Evolutionary conservation across 2,113 vertebrate genomes (phyloP).

Genomic region (Engraulis encrasicolus): DNA sequence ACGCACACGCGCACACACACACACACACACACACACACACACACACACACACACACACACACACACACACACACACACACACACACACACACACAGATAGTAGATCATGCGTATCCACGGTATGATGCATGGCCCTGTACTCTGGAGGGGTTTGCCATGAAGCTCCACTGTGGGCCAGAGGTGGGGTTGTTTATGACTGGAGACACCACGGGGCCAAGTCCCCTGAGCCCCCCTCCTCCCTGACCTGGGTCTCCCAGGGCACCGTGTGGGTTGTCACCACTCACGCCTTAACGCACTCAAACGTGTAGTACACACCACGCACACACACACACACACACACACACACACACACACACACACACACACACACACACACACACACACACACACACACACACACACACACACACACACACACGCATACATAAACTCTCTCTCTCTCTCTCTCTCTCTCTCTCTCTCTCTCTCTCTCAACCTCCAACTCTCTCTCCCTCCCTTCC

Average conservation of each 20-base stretch:
- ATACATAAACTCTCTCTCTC: too few relatives aligned
- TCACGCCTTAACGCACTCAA: too few relatives aligned
- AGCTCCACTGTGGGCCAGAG: constrained; percentile 2
- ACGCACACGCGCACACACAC: not conserved
- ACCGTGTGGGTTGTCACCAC: not conserved
- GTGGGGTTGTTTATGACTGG: constrained; percentile 35
- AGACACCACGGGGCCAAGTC: constrained; percentile 10
- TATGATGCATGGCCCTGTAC: constrained; percentile 11
- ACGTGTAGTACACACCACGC: too few relatives aligned
- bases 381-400: too few relatives aligned
- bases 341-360: too few relatives aligned
- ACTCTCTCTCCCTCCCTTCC: too few relatives aligned
- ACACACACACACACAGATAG: not conserved
- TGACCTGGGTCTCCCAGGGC: not conserved
- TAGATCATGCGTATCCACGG: too few relatives aligned
- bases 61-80: not conserved
- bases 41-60: not conserved
- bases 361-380: too few relatives aligned
- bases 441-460: too few relatives aligned
- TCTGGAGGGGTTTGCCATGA: constrained; percentile 6
- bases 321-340: too few relatives aligned
- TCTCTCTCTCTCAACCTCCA: too few relatives aligned
- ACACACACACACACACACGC: too few relatives aligned
- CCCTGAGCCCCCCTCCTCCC: not conserved
- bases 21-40: not conserved